phyloP scores from a whole-genome alignment of 1,140 invertebrate genomes.

The Papilio glaucus region DNA sequence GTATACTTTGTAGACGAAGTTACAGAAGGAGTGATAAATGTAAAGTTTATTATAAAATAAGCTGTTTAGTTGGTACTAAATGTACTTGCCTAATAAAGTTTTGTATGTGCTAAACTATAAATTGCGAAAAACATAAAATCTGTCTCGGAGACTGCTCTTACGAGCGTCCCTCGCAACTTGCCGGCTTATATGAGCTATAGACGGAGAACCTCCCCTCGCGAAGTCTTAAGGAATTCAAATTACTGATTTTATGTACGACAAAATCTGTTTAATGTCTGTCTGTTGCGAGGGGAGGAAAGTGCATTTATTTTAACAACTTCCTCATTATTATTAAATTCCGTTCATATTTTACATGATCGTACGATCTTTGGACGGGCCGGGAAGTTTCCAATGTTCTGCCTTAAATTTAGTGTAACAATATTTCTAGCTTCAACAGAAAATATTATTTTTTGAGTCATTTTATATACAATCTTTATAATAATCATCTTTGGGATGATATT shows the following conservation, averaged over 20 bases:
- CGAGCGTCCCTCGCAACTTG: slow-evolving; percentile 32
- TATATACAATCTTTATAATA: too few relatives aligned
- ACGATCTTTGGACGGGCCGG: not conserved
- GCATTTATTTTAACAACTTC: slow-evolving; percentile 38
- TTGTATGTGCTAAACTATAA: slow-evolving; percentile 17
- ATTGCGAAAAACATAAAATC: slow-evolving; percentile 17
- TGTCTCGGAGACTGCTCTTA: not conserved
- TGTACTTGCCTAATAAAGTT: not conserved
- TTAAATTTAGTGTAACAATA: not conserved
- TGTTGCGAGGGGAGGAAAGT: slow-evolving; percentile 38
- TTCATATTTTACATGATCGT: slow-evolving; percentile 34
- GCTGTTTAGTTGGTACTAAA: not conserved
- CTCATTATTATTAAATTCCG: slow-evolving; percentile 38
- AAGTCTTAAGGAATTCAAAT: slow-evolving; percentile 74
- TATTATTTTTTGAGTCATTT: too few relatives aligned
- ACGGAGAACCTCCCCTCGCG: slow-evolving; percentile 40
- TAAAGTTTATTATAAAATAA: not conserved
- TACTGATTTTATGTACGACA: slow-evolving; percentile 69
- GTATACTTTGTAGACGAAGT: not conserved
- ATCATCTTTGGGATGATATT: not conserved
- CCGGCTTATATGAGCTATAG: slow-evolving; percentile 52
- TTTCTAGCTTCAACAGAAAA: not conserved
- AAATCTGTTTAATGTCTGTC: slow-evolving; percentile 72
- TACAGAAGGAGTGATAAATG: not conserved
- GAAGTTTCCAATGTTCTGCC: not conserved